Conservation (phyloP, 2,797 vertebrate species). For the Eulemur rubriventer region DNA sequence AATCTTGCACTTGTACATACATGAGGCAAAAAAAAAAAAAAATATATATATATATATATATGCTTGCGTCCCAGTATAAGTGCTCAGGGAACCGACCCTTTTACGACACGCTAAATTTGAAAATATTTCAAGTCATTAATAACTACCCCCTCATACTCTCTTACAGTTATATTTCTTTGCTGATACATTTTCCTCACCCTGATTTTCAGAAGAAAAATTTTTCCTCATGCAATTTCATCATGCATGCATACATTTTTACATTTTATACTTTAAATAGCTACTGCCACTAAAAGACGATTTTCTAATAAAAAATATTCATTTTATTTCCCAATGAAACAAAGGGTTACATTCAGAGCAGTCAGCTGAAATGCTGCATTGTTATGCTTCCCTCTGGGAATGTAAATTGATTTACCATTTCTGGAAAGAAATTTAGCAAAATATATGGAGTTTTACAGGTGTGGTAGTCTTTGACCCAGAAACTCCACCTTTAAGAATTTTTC, state of each 20-base stretch:
- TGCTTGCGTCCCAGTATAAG: background rate
- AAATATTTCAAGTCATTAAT: background rate
- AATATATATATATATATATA: too few relatives aligned
- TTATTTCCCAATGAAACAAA: background rate
- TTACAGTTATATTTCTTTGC: background rate
- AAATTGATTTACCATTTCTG: constrained; percentile 12
- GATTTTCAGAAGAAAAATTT: background rate
- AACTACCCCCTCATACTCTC: background rate
- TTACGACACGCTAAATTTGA: background rate
- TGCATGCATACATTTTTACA: background rate
- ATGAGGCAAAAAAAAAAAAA: background rate
- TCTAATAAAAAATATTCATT: constrained; percentile 29
- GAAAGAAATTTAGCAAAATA: constrained; percentile 16
- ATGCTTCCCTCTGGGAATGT: background rate
- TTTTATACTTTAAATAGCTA: constrained; percentile 41
- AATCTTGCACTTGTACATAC: background rate
- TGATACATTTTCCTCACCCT: background rate
- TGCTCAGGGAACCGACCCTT: background rate
- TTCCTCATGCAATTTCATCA: background rate
- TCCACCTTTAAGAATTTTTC: constrained; percentile 25
- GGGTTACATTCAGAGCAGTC: background rate
- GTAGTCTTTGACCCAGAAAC: background rate
- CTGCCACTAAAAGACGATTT: constrained; percentile 17
- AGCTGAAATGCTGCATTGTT: background rate
- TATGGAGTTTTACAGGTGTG: background rate